These are phyloP conservation scores for Popillia japonica DNA, from an alignment of 1,140 invertebrate species.

Conservation along the genomic window DNA sequence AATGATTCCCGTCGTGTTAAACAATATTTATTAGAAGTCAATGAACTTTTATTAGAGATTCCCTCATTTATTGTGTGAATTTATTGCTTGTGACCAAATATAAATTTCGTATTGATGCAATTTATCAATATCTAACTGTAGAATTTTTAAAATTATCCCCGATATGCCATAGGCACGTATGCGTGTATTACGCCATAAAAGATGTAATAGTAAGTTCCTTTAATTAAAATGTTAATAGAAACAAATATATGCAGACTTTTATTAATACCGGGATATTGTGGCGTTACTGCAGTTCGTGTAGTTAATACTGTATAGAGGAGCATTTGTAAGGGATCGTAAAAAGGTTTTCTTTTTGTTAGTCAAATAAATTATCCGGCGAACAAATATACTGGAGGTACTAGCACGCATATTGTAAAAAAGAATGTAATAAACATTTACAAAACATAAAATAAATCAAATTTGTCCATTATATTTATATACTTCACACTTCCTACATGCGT, in stretches of 20 bases:
- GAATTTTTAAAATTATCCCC: not conserved
- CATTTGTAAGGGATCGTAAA: not conserved
- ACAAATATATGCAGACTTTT: conserved; percentile 15
- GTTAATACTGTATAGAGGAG: not conserved
- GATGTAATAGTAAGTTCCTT: not conserved
- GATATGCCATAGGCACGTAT: not conserved
- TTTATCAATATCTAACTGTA: not conserved
- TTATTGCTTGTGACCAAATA: not conserved
- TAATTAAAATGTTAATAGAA: conserved; percentile 20
- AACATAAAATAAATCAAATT: conserved; percentile 35
- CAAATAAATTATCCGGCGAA: conserved; percentile 7
- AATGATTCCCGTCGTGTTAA: too few species aligned
- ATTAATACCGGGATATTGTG: not conserved
- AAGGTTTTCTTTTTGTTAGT: conserved; percentile 4
- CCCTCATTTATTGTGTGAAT: not conserved
- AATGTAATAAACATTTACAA: conserved; percentile 28
- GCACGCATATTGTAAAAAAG: not conserved
- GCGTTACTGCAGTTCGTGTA: not conserved
- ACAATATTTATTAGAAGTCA: not conserved
- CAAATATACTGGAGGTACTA: not conserved
- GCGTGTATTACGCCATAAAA: not conserved
- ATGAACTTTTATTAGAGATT: not conserved
- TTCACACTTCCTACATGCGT: conserved; percentile 38
- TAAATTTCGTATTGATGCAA: not conserved
- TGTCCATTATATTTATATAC: conserved; percentile 37